Base-by-base conservation (phyloP, 2,888 invertebrate genomes). In the Cheilosia scutellata region DNA sequence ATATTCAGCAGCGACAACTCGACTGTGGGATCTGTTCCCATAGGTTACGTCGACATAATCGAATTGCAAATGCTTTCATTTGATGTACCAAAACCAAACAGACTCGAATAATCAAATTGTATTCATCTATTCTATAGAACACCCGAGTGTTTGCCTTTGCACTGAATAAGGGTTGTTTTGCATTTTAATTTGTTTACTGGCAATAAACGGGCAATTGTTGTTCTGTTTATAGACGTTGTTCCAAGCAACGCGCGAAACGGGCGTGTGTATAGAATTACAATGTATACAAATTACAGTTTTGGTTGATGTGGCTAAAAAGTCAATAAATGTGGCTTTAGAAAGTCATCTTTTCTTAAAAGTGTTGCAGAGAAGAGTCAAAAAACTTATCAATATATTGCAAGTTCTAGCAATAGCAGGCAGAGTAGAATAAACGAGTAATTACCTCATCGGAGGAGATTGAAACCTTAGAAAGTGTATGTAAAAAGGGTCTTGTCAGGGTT, bases 131-230 rank as follows among this genome's bases (percentile, higher is more conserved):
- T 6, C 7, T n/a, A 20, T 55, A 47, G 29, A 53, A 20, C 25
- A 20, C 5, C 20, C 37, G 6, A 16, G 2, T 20, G 16, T 2
- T 20, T 78, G n/a, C n/a, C 5, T 2, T 20, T 78, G n/a, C n/a
- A 33, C 47, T 5, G 40, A 42, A 27, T 13, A 27, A 25, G 60
- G 60, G 66, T 57, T 53, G 71, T 72, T 72, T 65, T 51, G 79
- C 58, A 66, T 71, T 57, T 65, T 40, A 79, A 65, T 60, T 80
- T 80, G 80, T 80, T 80, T 80, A 80, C 62, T 9, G 13, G 9
- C 47, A 31, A 53, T 80, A 80, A 80, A 80, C 80, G 66, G 11
- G 2, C 20, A 27, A 3, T 7, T 1, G 51, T n/a, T 9, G 16
- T 51, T 20, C 40, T 31, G 25, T 51, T 16, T 29, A 4, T 11